Conservation (phyloP, 2,113 vertebrate species). For the Grammomys dolichurus region DNA sequence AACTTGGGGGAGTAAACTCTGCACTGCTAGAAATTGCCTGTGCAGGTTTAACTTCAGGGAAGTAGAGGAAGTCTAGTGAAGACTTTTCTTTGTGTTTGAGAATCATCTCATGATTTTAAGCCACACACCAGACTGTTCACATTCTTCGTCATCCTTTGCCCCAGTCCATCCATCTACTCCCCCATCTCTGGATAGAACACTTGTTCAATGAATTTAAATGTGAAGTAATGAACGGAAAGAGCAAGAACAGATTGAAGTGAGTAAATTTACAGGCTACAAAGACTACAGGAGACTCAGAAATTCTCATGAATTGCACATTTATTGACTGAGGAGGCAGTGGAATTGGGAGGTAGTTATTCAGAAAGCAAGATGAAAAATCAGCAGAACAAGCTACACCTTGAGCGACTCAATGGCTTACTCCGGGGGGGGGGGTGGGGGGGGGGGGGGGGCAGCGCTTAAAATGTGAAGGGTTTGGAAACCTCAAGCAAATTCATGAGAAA, state of each 20-base stretch:
- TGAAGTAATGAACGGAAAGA: not conserved
- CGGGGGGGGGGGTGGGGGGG: rapidly evolving
- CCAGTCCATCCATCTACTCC: not conserved
- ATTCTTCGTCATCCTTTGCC: not conserved
- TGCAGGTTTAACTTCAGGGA: not conserved
- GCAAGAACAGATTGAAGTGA: not conserved
- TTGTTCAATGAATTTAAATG: not conserved
- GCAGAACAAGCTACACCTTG: not conserved
- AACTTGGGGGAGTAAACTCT: not conserved
- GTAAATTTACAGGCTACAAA: not conserved
- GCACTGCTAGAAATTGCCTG: not conserved
- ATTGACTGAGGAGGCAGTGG: slow-evolving; percentile 41
- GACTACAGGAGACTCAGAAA: not conserved
- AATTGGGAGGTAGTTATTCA: slow-evolving; percentile 34
- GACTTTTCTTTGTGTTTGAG: not conserved
- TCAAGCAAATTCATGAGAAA: slow-evolving; percentile 33
- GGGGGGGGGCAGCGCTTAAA: not conserved
- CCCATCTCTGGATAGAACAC: not conserved
- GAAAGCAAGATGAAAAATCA: slow-evolving; percentile 18
- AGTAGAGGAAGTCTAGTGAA: not conserved
- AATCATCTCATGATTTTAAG: not conserved
- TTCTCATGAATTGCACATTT: slow-evolving; percentile 71
- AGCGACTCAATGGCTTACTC: not conserved
- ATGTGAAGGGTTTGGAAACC: not conserved
- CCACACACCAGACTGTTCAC: not conserved